These are phyloP conservation scores for Mormoops blainvillei DNA, from an alignment of 2,113 vertebrate species.

Conservation along the genomic window DNA sequence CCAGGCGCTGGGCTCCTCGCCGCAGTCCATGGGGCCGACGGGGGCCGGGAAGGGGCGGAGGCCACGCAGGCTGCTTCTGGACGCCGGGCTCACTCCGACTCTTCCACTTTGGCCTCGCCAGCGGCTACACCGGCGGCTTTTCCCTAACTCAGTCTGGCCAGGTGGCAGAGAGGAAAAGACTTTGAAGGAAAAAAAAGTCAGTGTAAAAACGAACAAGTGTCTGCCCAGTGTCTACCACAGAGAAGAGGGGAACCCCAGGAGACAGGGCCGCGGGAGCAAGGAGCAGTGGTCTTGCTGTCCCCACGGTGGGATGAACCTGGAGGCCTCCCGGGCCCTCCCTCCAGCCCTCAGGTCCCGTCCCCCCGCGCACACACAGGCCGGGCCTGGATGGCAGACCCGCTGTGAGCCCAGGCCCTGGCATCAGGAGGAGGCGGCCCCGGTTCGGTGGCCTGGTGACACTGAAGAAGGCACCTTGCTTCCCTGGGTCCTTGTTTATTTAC, in stretches of 20 bases:
- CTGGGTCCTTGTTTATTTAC: rapidly evolving
- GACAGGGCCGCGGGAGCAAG: rapidly evolving
- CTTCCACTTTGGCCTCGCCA: rapidly evolving
- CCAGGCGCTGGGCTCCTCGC: neutral
- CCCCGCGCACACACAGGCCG: rapidly evolving
- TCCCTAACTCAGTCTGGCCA: neutral
- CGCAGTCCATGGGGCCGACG: rapidly evolving
- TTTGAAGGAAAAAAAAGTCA: rapidly evolving
- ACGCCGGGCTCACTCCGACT: neutral
- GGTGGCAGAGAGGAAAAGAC: no score
- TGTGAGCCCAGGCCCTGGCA: no score
- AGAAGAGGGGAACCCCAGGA: no score
- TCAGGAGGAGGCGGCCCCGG: neutral
- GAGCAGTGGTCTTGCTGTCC: neutral
- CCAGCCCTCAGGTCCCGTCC: rapidly evolving
- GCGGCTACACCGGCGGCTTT: rapidly evolving
- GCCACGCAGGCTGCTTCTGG: rapidly evolving
- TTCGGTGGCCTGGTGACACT: rapidly evolving
- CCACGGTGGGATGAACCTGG: rapidly evolving
- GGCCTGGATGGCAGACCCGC: neutral
- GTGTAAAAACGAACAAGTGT: rapidly evolving
- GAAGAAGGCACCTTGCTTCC: neutral
- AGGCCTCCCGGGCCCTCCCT: neutral
- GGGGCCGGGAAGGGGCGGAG: neutral
- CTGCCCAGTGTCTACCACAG: rapidly evolving